Evolutionary conservation across 1,140 invertebrate genomes (phyloP).

Genomic region (Phymorhynchus buccinoides): DNA sequence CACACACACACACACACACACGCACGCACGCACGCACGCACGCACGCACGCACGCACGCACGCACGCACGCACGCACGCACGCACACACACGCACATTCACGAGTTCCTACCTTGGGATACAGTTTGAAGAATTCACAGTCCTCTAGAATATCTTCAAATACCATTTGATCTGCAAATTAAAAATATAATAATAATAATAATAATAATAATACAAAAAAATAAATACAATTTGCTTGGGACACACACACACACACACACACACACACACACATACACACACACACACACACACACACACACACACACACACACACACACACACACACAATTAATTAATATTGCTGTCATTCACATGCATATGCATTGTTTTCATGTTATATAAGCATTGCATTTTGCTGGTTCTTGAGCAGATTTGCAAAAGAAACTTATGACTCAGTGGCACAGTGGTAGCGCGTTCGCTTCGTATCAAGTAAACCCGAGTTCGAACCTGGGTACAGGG

Average conservation of each 20-base stretch:
- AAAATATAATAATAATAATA: background rate
- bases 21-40: background rate
- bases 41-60: background rate
- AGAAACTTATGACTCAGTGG: no score
- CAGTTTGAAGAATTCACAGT: conserved; percentile 46
- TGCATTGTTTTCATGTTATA: no score
- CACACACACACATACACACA: conserved; percentile 22
- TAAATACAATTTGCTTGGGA: no score
- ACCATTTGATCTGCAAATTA: conserved; percentile 53
- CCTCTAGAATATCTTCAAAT: conserved; percentile 54
- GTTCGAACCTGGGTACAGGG: no score
- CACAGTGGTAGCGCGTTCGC: no score
- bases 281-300: conserved; percentile 23
- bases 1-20: conserved; percentile 12
- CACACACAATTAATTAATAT: no score
- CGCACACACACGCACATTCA: background rate
- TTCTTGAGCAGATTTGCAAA: no score
- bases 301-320: background rate
- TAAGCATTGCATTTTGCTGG: no score
- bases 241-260: background rate
- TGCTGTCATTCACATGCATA: no score
- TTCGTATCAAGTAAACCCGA: no score
- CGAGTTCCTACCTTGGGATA: conserved; percentile 49
- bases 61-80: background rate
- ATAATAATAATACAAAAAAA: no score